Evolutionary conservation across 2,797 vertebrate species (phyloP), one percentile per base, ranked within the genome.

Genomic region (Melanogrammus aeglefinus): DNA sequence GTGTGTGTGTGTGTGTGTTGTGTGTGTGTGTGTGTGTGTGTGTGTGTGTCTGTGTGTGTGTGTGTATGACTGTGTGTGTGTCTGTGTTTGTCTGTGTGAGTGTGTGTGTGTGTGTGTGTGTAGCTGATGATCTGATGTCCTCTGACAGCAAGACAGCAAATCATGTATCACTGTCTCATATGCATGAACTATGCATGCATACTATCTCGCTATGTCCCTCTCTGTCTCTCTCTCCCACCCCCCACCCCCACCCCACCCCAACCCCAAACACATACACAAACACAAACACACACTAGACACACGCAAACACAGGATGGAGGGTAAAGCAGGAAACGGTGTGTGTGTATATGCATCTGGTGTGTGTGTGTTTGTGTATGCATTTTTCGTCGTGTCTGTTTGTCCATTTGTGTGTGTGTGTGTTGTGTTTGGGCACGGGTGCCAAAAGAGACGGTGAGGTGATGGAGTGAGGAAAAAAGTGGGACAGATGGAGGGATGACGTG

Each of bases 81-180:
- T 80, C 69, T 75, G 75, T 51, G 75, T 76, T 70, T 80, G 63
- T 80, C 78, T 77, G 75, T 81, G 38, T 80, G 82, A 29, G 69
- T 27, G 70, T 44, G 16, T 74, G 57, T 44, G 75, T 14, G 72
- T 18, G 73, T 29, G 71, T 36, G 44, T 63, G 77, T 74, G 51
- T 44, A 76, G 82, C 75, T 86, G 90, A 91, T 91, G 90, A 92
- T 92, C 87, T 92, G 90, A 93, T 92, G 90, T 92, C 90, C 89
- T 92, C 86, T 90, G 91, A 92, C 89, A 89, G 91, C 83, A 86
- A 88, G 86, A 89, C 88, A 86, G 87, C 84, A 86, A 92, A 89
- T 89, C 90, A 80, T 91, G 88, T 91, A 92, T 93, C 90, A 89
- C 89, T 88, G 88, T 91, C 88, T 91, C 90, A 90, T 93, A 89